A percentile compares a stretch with the other conserved stretches of the same genome.
These are phyloP conservation scores for Sander lucioperca DNA, from an alignment of 2,113 vertebrate genomes.

Conservation along the genomic window DNA sequence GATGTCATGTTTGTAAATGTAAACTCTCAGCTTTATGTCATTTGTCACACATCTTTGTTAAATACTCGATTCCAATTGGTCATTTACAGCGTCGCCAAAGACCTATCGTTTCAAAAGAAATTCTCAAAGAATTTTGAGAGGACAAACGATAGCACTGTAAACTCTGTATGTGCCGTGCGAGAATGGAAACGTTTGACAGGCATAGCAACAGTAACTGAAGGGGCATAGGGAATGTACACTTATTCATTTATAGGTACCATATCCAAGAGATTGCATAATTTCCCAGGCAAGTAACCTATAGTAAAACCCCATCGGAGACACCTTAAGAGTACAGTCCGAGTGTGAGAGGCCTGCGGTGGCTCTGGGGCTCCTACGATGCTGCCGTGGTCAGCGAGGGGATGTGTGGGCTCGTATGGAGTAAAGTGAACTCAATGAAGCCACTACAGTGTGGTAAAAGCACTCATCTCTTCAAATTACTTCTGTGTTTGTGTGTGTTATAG, in stretches of 20 bases:
- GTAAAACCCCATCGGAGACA: neutral
- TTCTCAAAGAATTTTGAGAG: too few relatives aligned
- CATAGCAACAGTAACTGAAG: too few relatives aligned
- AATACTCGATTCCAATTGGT: too few relatives aligned
- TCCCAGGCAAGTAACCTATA: neutral
- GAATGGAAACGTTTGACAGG: too few relatives aligned
- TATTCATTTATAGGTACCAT: neutral
- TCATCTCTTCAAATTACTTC: conserved; percentile 61
- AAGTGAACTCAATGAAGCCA: conserved; percentile 56
- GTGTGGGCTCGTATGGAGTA: conserved; percentile 31
- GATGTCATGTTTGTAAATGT: neutral
- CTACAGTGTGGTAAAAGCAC: conserved; percentile 58
- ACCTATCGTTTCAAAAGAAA: too few relatives aligned
- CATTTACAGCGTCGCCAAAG: too few relatives aligned
- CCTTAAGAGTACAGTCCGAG: neutral
- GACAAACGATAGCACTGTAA: too few relatives aligned
- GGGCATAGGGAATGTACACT: neutral
- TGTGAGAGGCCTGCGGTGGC: neutral
- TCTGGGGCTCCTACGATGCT: neutral
- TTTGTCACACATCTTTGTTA: neutral
- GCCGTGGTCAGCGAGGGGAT: conserved; percentile 24
- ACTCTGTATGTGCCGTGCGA: too few relatives aligned
- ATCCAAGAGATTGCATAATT: neutral
- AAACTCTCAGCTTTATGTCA: neutral
- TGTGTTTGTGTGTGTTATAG: neutral